Evolutionary conservation across 2,113 vertebrate genomes (phyloP), one percentile per base, ranked within the genome.

Genomic region (Tachycineta bicolor): DNA sequence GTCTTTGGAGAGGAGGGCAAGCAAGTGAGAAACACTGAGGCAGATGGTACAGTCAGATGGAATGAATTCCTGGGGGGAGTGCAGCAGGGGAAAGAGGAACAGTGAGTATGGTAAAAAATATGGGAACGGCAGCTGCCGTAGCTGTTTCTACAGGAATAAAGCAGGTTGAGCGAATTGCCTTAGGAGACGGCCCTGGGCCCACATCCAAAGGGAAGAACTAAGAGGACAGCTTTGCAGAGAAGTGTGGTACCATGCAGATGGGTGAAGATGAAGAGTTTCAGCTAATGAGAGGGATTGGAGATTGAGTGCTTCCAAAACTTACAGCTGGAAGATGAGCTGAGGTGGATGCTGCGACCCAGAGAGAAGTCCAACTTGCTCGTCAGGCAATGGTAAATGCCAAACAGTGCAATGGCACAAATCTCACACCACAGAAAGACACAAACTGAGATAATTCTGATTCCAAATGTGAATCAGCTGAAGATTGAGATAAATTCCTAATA

Each of bases 41-140:
- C 87, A 94, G 89, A 95, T 68, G 81, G 89, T 58, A 89, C 26
- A 60, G 81, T 75, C 89, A 92, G 74, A 89, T 56, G 37, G 77
- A 75, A 82, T 41, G 31, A 87, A 92, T 89, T 97, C 77, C 74
- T 65, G 37, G 49, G 53, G 37, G 12, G 11, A 70, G 13, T 10
- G 28, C 77, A 55, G 41, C 69, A 89, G 68, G 53, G 46, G 83
- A 56, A 81, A 89, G 49, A 87, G 34, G 44, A 89, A 20, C 63
- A 39, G 28, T 0, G 4, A 67, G 47, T 41, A 50, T 23, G 37
- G 85, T 59, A 28, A 83, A 91, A 83, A 81, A 64, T 34, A 74
- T 0, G 33, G 50, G 71, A 79, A 63, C 26, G 70, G 55, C 63
- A 93, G 82, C 79, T 95, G 82, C 79, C 12, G 5, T 83, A 34